Base-by-base conservation (phyloP, 2,113 vertebrate species). In the Spheniscus mendiculus region DNA sequence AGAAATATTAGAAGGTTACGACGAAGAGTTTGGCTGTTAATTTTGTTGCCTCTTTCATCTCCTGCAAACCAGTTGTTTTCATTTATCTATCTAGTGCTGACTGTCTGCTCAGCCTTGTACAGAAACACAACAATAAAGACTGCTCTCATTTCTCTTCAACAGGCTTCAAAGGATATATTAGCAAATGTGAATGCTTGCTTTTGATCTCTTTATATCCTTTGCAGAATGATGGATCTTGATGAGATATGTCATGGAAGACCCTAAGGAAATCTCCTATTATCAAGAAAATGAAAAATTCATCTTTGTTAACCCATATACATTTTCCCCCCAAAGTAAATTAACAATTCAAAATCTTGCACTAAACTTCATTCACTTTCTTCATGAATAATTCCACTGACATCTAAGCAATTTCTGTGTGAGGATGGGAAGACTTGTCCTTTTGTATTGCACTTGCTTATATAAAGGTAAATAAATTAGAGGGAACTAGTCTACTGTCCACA, bases 351-450 rank as follows among this genome's bases (percentile, higher is more conserved):
- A 93, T 95, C 89, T 84, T 91, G n/a, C 30, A 56, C 59, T 87
- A 96, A 97, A 96, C 69, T 95, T 96, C 87, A 93, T 93, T 97
- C 93, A 96, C 34, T 95, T 95, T 94, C 78, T 87, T 96, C 87
- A 95, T 96, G 86, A 97, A 97, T 95, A 96, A 97, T 95, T 96
- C 90, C 50, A 73, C 77, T 84, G 85, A 66, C 70, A 72, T 95
- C 29, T 76, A 66, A 92, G 65, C 34, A 89, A 84, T 96, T 78
- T 89, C 45, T 83, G 8, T 56, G 61, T 79, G 77, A 92, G 10
- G 49, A 53, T 83, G 76, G 86, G 87, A 93, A 90, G 50, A 38
- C 34, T 77, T 92, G 73, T 62, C n/a, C 77, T 96, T 89, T 95
- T 89, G 22, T 72, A 74, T 80, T 62, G 20, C 19, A 52, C 23